Evolutionary conservation across 1,140 invertebrate genomes (phyloP).

Genomic region (Gryon sp.): DNA sequence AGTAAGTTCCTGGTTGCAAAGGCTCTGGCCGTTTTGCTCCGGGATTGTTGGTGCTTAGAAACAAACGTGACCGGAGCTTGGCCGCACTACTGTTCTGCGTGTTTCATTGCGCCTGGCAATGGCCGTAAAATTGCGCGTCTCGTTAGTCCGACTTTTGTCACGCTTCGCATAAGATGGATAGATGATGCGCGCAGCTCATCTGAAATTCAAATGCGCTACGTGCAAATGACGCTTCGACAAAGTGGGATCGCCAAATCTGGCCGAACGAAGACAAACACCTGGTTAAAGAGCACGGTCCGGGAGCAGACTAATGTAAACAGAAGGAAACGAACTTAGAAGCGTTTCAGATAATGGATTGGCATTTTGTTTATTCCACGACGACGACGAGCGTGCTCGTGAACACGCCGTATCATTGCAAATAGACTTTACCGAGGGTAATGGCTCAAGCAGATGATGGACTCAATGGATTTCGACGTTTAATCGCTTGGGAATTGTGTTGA

Average conservation of each 20-base stretch:
- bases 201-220: conserved; percentile 52
- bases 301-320: conserved; percentile 17
- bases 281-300: conserved; percentile 7
- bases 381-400: conserved; percentile 10
- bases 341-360: conserved; percentile 24
- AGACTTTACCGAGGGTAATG: conserved; percentile 10
- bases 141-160: conserved; percentile 53
- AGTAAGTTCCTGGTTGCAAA: conserved; percentile 44
- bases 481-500: background rate
- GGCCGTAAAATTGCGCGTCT: conserved; percentile 51
- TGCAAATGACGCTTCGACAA: conserved; percentile 30
- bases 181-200: conserved; percentile 36
- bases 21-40: conserved; percentile 11
- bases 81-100: conserved; percentile 50
- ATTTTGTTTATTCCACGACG: conserved; percentile 34
- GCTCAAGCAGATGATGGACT: too few species aligned
- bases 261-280: background rate
- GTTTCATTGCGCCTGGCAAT: conserved; percentile 12
- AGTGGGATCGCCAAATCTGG: conserved; percentile 22
- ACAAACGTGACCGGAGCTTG: conserved; percentile 47
- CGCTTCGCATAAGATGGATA: conserved; percentile 46
- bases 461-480: too few species aligned
- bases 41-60: too few species aligned
- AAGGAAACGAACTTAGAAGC: background rate
- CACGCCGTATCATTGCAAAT: conserved; percentile 5